phyloP scores from a whole-genome alignment of 2,113 vertebrate genomes.

The Craseonycteris thonglongyai region DNA sequence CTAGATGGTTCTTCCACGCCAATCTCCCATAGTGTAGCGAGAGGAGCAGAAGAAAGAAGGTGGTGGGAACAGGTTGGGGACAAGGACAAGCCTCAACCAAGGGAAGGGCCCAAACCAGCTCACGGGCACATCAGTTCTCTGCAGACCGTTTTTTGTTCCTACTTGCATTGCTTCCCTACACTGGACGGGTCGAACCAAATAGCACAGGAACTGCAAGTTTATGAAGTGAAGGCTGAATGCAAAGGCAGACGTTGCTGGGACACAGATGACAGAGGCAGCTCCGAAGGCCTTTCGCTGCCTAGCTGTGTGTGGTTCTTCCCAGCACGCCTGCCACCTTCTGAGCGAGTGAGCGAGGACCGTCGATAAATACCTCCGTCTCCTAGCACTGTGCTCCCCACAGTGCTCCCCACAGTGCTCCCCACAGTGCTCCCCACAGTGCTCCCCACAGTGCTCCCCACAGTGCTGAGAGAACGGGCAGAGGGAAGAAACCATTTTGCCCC shows the following conservation, averaged over 20 bases:
- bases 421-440: no score
- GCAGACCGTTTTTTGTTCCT: neutral
- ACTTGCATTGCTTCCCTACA: neutral
- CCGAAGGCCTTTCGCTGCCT: neutral
- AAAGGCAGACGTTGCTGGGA: neutral
- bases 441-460: no score
- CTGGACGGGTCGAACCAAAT: neutral
- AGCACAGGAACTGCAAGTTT: neutral
- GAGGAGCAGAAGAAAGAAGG: neutral
- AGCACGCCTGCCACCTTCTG: neutral
- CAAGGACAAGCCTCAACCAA: neutral
- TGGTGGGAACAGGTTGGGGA: neutral
- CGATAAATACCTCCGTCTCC: neutral
- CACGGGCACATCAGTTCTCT: neutral
- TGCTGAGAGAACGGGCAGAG: neutral
- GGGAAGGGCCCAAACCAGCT: neutral
- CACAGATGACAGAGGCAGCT: neutral
- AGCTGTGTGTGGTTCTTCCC: neutral
- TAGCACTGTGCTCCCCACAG: neutral
- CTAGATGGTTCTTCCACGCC: neutral
- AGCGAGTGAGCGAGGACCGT: fast-evolving
- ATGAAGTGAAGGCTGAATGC: neutral
- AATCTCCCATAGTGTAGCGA: neutral
- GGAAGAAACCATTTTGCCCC: neutral
- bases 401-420: no score